A percentile compares a stretch with the other conserved stretches of the same genome.
Conservation (phyloP, 2,888 invertebrate species). For the Phortica okadai region DNA sequence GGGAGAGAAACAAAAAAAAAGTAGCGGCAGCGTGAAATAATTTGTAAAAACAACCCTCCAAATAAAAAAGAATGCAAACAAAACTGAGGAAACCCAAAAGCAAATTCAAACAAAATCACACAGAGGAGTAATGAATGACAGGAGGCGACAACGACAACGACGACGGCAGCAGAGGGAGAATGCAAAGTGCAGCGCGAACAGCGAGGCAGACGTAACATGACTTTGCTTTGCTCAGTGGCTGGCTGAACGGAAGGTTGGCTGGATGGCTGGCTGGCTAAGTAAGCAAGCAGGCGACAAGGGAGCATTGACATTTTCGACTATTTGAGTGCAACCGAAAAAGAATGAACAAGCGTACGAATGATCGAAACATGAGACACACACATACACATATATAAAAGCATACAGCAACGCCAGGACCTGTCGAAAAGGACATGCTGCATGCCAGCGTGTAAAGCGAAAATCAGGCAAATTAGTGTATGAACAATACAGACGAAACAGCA, state of each 20-base stretch:
- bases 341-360: not conserved
- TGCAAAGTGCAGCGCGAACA: not conserved
- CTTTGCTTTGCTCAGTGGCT: not conserved
- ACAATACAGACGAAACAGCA: not conserved
- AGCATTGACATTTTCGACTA: conserved; percentile 3
- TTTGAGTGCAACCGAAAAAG: not conserved
- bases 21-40: not conserved
- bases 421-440: not conserved
- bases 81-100: not conserved
- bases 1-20: not conserved
- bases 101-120: not conserved
- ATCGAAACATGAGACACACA: not conserved
- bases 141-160: not conserved
- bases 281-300: not conserved
- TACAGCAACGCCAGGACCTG: not conserved
- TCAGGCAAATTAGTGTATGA: conserved; percentile 9
- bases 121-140: not conserved
- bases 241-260: too few species aligned
- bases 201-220: not conserved
- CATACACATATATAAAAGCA: not conserved
- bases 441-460: not conserved
- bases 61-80: not conserved
- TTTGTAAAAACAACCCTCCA: not conserved
- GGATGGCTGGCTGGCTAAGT: too few species aligned
- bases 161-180: not conserved